phyloP scores from a whole-genome alignment of 2,113 vertebrate species.

The Serilophus lunatus region DNA sequence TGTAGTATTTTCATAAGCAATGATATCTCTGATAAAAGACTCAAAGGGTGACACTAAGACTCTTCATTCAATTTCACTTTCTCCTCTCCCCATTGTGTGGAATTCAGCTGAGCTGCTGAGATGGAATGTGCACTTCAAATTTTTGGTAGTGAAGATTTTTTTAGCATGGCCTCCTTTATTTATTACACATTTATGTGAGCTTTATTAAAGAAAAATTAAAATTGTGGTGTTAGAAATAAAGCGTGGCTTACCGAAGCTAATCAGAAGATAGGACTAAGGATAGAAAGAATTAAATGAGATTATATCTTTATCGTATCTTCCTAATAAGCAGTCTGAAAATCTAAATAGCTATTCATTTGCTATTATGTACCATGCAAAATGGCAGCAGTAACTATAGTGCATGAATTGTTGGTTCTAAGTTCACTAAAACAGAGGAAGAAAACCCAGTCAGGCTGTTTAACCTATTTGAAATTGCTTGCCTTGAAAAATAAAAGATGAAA shows the following conservation, averaged over 20 bases:
- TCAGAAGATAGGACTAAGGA: slow-evolving; percentile 30
- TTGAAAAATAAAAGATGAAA: background rate
- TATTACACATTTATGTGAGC: background rate
- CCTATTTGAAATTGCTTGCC: background rate
- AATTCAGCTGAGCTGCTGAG: background rate
- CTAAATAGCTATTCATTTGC: slow-evolving; percentile 47
- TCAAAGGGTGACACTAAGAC: background rate
- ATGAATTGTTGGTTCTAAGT: background rate
- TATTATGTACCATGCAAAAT: slow-evolving; percentile 24
- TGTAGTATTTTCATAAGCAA: background rate
- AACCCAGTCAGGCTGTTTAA: background rate
- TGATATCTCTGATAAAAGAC: background rate
- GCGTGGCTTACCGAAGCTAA: slow-evolving; percentile 12
- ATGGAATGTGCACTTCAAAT: background rate
- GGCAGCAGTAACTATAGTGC: background rate
- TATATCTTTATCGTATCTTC: slow-evolving; percentile 52
- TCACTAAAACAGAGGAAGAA: background rate
- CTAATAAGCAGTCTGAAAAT: slow-evolving; percentile 47
- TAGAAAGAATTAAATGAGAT: slow-evolving; percentile 45
- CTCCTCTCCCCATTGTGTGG: background rate
- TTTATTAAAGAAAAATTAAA: background rate
- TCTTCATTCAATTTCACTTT: background rate
- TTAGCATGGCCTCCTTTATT: background rate
- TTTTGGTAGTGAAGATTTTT: background rate
- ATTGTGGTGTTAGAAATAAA: background rate